Evolutionary conservation across 1,140 invertebrate genomes (phyloP).

Genomic region (Zaprionus inermis): DNA sequence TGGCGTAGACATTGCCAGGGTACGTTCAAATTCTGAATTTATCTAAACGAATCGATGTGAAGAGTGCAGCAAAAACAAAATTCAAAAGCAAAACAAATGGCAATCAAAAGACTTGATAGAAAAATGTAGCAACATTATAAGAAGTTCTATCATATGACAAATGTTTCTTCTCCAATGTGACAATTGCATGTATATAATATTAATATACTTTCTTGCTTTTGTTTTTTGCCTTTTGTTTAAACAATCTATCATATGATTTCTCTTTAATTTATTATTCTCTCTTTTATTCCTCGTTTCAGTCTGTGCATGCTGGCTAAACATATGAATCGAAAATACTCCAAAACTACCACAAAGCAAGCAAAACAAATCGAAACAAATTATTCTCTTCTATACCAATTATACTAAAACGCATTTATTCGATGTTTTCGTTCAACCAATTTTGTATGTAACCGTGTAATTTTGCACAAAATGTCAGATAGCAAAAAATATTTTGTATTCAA

Average conservation of each 20-base stretch:
- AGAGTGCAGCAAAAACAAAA: slow-evolving; percentile 29
- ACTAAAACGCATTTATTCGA: slow-evolving; percentile 63
- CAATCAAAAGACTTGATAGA: slow-evolving; percentile 81
- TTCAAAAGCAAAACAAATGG: slow-evolving; percentile 65
- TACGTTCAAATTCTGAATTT: slow-evolving; percentile 85
- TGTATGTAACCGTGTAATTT: slow-evolving; percentile 61
- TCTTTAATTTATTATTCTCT: slow-evolving; percentile 68
- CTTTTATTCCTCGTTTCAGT: slow-evolving; percentile 83
- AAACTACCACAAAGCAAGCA: slow-evolving; percentile 39
- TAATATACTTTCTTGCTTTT: slow-evolving; percentile 38
- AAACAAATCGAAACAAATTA: slow-evolving; percentile 32
- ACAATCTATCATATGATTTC: slow-evolving; percentile 54
- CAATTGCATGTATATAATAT: slow-evolving; percentile 35
- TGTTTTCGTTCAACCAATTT: slow-evolving; percentile 56
- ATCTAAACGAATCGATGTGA: slow-evolving; percentile 61
- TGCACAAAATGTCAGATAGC: slow-evolving; percentile 56
- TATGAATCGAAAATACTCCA: slow-evolving; percentile 57
- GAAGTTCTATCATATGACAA: slow-evolving; percentile 28
- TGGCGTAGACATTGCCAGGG: slow-evolving; percentile 96
- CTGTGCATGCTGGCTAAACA: slow-evolving; percentile 84
- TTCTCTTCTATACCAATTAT: slow-evolving; percentile 38
- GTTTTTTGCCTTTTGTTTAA: slow-evolving; percentile 51
- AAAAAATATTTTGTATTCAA: slow-evolving; percentile 76
- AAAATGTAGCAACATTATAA: slow-evolving; percentile 52
- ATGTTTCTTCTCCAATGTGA: slow-evolving; percentile 34